Conservation (phyloP, 2,888 invertebrate species). For the Stenichneumon culpator region DNA sequence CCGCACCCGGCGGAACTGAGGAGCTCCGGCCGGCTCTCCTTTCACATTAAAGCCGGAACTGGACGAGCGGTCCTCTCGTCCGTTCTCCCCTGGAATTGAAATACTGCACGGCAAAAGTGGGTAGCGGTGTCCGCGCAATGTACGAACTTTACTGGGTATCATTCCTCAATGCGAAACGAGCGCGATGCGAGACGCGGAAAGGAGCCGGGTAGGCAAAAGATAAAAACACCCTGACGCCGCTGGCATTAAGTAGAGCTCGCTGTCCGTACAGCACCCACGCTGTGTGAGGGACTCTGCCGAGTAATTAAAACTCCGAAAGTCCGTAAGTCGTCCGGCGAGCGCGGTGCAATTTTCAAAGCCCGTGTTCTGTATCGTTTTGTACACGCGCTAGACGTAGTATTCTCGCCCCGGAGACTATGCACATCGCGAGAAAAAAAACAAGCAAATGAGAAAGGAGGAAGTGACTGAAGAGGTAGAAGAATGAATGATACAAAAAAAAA, state of each 20-base stretch:
- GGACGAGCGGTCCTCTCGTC: conserved; percentile 37
- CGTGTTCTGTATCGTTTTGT: conserved; percentile 65
- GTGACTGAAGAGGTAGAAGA: conserved; percentile 49
- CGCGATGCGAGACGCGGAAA: conserved; percentile 13
- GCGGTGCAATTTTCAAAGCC: conserved; percentile 78
- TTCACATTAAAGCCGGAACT: conserved; percentile 73
- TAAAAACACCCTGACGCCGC: not conserved
- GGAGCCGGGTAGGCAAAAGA: conserved; percentile 22
- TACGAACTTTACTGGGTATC: conserved; percentile 35
- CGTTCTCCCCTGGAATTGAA: conserved; percentile 72
- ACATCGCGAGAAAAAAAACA: not conserved
- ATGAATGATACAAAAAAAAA: conserved; percentile 62
- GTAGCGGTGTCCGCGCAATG: conserved; percentile 14
- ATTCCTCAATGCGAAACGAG: conserved; percentile 27
- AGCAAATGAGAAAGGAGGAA: conserved; percentile 24
- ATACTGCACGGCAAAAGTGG: conserved; percentile 66
- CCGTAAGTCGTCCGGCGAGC: conserved; percentile 72
- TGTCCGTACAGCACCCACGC: conserved; percentile 55
- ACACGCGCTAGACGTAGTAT: conserved; percentile 22
- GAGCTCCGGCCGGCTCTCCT: conserved; percentile 51
- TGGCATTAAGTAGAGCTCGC: conserved; percentile 20
- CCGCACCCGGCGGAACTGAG: not conserved
- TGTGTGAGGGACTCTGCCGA: conserved; percentile 65
- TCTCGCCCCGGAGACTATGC: conserved; percentile 32
- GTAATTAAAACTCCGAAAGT: conserved; percentile 81